These are phyloP conservation scores for Trachymyrmex septentrionalis DNA, from an alignment of 1,140 invertebrate species.

Conservation along the genomic window DNA sequence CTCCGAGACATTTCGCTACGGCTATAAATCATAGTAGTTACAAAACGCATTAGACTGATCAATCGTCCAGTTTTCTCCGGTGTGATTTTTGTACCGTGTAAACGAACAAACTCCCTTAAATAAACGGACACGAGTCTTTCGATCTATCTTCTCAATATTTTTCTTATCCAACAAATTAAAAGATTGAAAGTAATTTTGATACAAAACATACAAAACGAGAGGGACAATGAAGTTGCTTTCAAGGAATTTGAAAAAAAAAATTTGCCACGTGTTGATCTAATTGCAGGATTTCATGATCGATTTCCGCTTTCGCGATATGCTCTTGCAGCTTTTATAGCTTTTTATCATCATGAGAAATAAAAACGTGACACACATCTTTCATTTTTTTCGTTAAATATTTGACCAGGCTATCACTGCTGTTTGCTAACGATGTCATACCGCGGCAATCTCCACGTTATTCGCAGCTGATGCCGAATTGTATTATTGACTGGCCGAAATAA, in stretches of 20 bases:
- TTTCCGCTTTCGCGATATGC: neutral
- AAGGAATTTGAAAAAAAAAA: neutral
- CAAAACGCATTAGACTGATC: constrained; percentile 13
- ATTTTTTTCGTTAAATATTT: neutral
- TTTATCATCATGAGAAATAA: neutral
- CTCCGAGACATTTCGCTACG: neutral
- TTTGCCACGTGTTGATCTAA: neutral
- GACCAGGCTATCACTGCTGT: neutral
- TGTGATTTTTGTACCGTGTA: neutral
- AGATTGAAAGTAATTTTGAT: constrained; percentile 6
- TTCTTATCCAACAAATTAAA: neutral
- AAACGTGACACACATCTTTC: neutral
- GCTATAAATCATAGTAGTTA: constrained; percentile 13
- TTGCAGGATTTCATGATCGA: neutral
- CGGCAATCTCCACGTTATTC: neutral
- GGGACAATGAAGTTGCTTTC: neutral
- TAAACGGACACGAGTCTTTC: neutral
- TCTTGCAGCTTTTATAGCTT: neutral
- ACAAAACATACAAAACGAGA: neutral
- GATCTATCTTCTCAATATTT: neutral
- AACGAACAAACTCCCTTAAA: neutral
- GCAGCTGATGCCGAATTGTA: constrained; percentile 5
- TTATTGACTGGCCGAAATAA: constrained; percentile 42
- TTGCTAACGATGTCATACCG: neutral
- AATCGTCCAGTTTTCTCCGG: neutral